A percentile compares a stretch with the other conserved stretches of the same genome.
phyloP scores from a whole-genome alignment of 2,888 invertebrate genomes.

The Lottia scabra region DNA sequence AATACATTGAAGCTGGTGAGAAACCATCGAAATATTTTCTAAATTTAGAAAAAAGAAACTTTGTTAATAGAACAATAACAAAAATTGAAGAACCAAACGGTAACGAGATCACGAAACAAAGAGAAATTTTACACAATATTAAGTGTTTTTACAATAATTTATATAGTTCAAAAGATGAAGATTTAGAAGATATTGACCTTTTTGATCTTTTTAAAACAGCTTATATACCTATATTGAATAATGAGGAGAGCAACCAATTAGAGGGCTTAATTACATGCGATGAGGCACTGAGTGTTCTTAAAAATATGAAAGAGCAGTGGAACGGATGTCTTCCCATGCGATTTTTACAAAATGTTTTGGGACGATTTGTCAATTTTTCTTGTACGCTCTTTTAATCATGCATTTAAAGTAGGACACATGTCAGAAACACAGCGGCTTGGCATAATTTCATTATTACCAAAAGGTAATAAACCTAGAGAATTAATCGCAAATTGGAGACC shows the following conservation, averaged over 20 bases:
- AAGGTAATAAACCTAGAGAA: background rate
- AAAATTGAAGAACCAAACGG: background rate
- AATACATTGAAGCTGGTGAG: background rate
- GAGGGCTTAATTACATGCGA: background rate
- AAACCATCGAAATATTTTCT: constrained; percentile 1
- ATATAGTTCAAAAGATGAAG: background rate
- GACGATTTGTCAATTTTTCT: no score
- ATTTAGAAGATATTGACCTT: background rate
- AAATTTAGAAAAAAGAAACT: background rate
- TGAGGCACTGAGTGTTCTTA: background rate
- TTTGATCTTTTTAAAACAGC: background rate
- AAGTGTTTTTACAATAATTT: background rate
- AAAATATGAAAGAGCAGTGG: background rate
- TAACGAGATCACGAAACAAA: background rate
- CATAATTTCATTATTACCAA: background rate
- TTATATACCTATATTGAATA: background rate
- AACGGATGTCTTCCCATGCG: background rate
- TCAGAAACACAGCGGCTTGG: background rate
- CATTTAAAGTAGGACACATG: no score
- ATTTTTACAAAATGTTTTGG: no score
- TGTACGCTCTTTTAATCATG: no score
- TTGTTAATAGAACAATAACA: background rate
- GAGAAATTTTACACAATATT: background rate
- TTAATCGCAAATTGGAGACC: background rate
- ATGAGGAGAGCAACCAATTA: background rate